A percentile compares a stretch with the other conserved stretches of the same genome.
phyloP scores from a whole-genome alignment of 2,797 vertebrate species.

The Lithobates sylvaticus region DNA sequence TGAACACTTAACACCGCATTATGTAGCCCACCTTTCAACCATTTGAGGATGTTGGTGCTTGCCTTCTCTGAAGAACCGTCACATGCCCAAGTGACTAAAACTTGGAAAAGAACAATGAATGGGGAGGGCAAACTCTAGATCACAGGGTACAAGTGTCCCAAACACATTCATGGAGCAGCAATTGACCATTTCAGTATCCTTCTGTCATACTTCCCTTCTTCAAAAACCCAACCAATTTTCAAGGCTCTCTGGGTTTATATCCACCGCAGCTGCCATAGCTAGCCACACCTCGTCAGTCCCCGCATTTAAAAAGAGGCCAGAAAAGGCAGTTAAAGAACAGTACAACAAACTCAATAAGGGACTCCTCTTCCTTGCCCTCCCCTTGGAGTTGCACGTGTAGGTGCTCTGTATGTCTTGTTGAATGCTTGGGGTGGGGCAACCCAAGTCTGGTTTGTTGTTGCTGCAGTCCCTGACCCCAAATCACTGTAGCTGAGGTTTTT shows the following conservation, averaged over 20 bases:
- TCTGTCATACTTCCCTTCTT: slow-evolving; percentile 26
- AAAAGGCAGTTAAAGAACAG: slow-evolving; percentile 65
- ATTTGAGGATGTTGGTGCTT: slow-evolving; percentile 2
- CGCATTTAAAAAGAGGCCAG: slow-evolving; percentile 64
- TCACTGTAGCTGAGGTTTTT: slow-evolving; percentile 77
- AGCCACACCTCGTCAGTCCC: slow-evolving; percentile 70
- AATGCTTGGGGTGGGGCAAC: slow-evolving; percentile 75
- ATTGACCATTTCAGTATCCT: slow-evolving; percentile 38
- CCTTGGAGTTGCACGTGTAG: slow-evolving; percentile 74
- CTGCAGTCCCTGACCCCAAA: slow-evolving; percentile 69
- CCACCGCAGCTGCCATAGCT: neutral
- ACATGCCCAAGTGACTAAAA: slow-evolving; percentile 58
- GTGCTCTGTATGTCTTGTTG: slow-evolving; percentile 75
- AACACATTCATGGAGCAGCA: slow-evolving; percentile 46
- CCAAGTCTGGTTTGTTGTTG: slow-evolving; percentile 75
- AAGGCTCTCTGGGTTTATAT: slow-evolving; percentile 63
- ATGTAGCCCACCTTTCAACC: slow-evolving; percentile 31
- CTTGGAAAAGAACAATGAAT: slow-evolving; percentile 64
- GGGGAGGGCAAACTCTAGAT: slow-evolving; percentile 71
- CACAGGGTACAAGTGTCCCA: slow-evolving; percentile 64
- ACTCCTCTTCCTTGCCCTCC: slow-evolving; percentile 79
- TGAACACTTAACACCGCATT: slow-evolving; percentile 6
- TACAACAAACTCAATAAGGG: slow-evolving; percentile 76
- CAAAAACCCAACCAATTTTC: neutral
- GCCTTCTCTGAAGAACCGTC: slow-evolving; percentile 60